Evolutionary conservation across 2,888 invertebrate species (phyloP), one percentile per base, ranked within the genome.

Genomic region (Idaea biselata): DNA sequence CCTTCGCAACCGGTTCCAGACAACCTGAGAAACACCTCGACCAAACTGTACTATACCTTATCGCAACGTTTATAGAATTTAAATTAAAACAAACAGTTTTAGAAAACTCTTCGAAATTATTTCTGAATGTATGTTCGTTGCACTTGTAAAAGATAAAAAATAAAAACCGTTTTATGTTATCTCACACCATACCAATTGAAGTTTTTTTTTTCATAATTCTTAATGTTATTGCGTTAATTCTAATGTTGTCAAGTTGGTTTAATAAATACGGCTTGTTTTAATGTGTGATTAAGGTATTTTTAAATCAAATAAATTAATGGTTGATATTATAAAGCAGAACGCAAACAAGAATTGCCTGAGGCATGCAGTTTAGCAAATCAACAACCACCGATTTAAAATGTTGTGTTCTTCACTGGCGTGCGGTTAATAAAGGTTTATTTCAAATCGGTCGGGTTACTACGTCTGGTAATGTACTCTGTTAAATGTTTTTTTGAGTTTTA

Each of bases 1-100:
- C 73, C 68, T 67, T 74, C 62, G 61, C 60, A 81, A 88, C 88
- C 86, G 84, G 87, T 87, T 85, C 60, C 62, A 65, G 66, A 70
- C 68, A 70, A 68, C 66, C 69, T 67, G 68, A 67, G 71, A 68
- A 69, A 65, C 63, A 63, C 31, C 55, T 18, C 53, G n/a, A 18
- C 44, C 67, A 69, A 61, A 65, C 59, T 56, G 71, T 72, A 68
- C 61, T 66, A 60, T 68, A 71, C 72, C 67, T 70, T 79, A 72
- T 59, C 1, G 16, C 18, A 16, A 59, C 33, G 11, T 0, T 0
- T 0, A 59, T 68, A 78, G 64, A 64, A 60, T 65, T n/a, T 55
- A 58, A 63, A 68, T 65, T 61, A 58, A 32, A 44, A 56, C 32
- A 67, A 55, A 58, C 57, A n/a, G 65, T 60, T 65, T 65, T 74